These are phyloP conservation scores for Hydrocynus forskahlii DNA, from an alignment of 2,797 vertebrate genomes.

Conservation along the genomic window DNA sequence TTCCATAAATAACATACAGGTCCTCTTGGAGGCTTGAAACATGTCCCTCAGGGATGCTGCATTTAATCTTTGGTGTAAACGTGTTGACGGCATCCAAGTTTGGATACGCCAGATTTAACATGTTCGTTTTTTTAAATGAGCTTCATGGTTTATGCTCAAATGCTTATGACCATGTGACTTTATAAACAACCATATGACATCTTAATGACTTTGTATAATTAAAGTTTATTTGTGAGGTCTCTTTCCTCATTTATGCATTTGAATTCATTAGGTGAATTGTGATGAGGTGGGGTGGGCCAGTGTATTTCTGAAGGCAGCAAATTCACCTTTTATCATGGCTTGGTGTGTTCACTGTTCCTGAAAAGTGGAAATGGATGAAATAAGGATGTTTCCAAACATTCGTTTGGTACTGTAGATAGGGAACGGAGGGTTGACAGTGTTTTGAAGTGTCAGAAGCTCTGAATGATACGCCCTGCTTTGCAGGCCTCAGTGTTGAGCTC, in stretches of 20 bases:
- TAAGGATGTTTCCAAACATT: background rate
- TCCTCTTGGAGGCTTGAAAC: constrained; percentile 9
- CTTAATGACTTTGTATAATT: too few relatives aligned
- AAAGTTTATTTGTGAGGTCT: too few relatives aligned
- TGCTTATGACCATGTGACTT: too few relatives aligned
- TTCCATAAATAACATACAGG: constrained; percentile 43
- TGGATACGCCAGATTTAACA: background rate
- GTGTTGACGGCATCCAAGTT: background rate
- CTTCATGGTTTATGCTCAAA: too few relatives aligned
- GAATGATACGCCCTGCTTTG: constrained; percentile 78
- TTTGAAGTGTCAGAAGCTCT: constrained; percentile 73
- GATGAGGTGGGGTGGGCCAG: too few relatives aligned
- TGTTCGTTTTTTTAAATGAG: too few relatives aligned
- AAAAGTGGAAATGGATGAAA: background rate
- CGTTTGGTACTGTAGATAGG: background rate
- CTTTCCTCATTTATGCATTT: too few relatives aligned
- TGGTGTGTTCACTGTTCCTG: background rate
- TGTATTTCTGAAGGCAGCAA: too few relatives aligned
- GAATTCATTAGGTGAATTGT: too few relatives aligned
- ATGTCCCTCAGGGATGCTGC: constrained; percentile 3
- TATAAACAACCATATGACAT: too few relatives aligned
- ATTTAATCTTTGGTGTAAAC: constrained; percentile 7
- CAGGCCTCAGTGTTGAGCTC: constrained; percentile 79
- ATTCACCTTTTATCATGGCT: background rate
- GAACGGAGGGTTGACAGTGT: background rate